Conservation (phyloP, 2,888 invertebrate genomes). For the Oithona nana region DNA sequence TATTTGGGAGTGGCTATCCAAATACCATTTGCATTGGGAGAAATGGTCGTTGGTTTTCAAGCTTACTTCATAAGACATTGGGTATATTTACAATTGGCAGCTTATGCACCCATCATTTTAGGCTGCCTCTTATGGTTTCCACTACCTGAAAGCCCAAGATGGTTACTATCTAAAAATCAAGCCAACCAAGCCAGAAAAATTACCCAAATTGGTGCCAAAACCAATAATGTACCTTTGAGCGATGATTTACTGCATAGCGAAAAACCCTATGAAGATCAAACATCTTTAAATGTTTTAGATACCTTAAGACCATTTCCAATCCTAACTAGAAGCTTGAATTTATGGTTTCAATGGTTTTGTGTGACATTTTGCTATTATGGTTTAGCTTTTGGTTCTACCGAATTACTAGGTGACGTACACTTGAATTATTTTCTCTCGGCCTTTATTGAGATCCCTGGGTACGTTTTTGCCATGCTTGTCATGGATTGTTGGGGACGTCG, state of each 20-base stretch:
- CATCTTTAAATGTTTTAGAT: background rate
- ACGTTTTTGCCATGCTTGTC: slow-evolving; percentile 41
- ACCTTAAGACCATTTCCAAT: slow-evolving; percentile 4
- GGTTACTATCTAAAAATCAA: background rate
- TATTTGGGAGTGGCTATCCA: slow-evolving; percentile 4
- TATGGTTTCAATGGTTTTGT: slow-evolving; percentile 17
- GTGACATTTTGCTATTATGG: slow-evolving; percentile 18
- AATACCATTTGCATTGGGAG: slow-evolving; percentile 13
- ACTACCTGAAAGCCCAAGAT: slow-evolving; percentile 6
- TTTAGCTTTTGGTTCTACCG: slow-evolving; percentile 14
- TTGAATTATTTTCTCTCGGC: slow-evolving; percentile 20
- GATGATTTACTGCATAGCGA: no score
- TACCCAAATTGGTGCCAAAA: background rate
- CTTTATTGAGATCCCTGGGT: slow-evolving; percentile 34
- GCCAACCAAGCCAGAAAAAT: background rate
- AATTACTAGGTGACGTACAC: slow-evolving; percentile 12
- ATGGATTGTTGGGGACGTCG: slow-evolving; percentile 47
- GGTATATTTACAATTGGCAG: slow-evolving; percentile 1
- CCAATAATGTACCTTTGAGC: background rate
- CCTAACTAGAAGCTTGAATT: slow-evolving; percentile 2
- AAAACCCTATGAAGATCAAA: no score
- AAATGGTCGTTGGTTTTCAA: slow-evolving; percentile 2
- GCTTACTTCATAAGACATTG: slow-evolving; percentile 12
- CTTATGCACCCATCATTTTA: background rate
- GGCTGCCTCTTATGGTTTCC: background rate